A percentile compares a stretch with the other conserved stretches of the same genome.
Conservation (phyloP, 1,140 invertebrate species). For the Dufourea novaeangliae region DNA sequence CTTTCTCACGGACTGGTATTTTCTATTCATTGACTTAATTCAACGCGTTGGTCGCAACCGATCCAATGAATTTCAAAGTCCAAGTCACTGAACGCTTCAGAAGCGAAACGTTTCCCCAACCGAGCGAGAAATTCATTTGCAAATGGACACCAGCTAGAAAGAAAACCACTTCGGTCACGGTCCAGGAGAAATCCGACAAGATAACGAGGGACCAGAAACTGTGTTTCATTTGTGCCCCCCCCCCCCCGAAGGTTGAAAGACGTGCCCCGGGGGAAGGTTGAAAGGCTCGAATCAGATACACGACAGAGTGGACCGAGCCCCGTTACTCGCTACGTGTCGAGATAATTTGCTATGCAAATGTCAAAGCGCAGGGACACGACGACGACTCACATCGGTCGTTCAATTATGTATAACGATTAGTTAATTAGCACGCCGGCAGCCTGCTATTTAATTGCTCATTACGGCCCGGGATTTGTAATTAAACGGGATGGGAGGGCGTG, state of each 20-base stretch:
- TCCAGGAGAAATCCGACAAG: background rate
- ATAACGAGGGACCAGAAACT: background rate
- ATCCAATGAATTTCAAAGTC: too few relatives aligned
- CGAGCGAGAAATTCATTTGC: conserved; percentile 27
- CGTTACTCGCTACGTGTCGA: background rate
- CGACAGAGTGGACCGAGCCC: background rate
- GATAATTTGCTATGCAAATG: conserved; percentile 40
- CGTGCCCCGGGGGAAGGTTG: background rate
- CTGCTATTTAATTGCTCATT: conserved; percentile 44
- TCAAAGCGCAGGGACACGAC: conserved; percentile 44
- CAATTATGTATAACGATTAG: conserved; percentile 44
- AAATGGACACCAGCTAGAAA: conserved; percentile 8
- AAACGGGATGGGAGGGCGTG: conserved; percentile 21
- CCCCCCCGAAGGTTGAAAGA: conserved; percentile 5
- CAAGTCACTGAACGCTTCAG: background rate
- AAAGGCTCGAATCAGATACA: conserved; percentile 24
- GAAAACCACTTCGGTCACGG: background rate
- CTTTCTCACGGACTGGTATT: too few relatives aligned
- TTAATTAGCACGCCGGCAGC: conserved; percentile 40
- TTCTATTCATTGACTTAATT: too few relatives aligned
- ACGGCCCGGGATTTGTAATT: conserved; percentile 40
- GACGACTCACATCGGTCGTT: conserved; percentile 23
- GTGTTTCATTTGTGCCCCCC: conserved; percentile 6
- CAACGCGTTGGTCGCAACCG: too few relatives aligned
- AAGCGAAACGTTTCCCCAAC: background rate